These are phyloP conservation scores for Autographa pulchrina DNA, from an alignment of 2,888 invertebrate species.

Conservation along the genomic window DNA sequence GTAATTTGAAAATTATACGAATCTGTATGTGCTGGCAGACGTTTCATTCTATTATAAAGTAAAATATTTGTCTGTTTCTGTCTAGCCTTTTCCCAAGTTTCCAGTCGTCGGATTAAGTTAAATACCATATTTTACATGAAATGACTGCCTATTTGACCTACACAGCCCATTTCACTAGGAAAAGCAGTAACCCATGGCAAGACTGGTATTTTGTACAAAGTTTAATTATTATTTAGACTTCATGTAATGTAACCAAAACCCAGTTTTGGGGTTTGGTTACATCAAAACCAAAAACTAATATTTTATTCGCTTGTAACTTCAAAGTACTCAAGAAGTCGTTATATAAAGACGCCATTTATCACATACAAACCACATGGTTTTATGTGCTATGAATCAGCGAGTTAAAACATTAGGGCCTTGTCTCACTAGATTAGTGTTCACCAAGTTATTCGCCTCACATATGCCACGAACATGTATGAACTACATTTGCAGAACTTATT, in stretches of 20 bases:
- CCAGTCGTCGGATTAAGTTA: too few species aligned
- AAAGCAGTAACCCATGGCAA: too few species aligned
- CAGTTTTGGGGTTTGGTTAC: background rate
- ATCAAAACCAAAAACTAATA: background rate
- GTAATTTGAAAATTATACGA: background rate
- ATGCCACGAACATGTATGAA: background rate
- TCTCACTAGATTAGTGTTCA: background rate
- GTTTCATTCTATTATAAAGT: too few species aligned
- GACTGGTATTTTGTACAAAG: too few species aligned
- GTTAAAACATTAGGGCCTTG: conserved; percentile 14
- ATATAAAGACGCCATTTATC: conserved; percentile 10
- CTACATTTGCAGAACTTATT: background rate
- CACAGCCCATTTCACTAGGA: too few species aligned
- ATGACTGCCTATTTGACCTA: too few species aligned
- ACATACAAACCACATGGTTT: conserved; percentile 11
- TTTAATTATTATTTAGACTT: too few species aligned
- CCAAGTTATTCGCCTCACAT: background rate
- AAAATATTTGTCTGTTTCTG: too few species aligned
- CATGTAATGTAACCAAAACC: too few species aligned
- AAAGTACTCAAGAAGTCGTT: background rate
- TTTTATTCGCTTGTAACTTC: background rate
- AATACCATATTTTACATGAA: too few species aligned
- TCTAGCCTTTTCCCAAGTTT: too few species aligned
- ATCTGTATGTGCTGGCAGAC: too few species aligned
- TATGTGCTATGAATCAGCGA: conserved; percentile 19